Evolutionary conservation across 2,888 invertebrate species (phyloP).

Genomic region (Sinelater perroti): DNA sequence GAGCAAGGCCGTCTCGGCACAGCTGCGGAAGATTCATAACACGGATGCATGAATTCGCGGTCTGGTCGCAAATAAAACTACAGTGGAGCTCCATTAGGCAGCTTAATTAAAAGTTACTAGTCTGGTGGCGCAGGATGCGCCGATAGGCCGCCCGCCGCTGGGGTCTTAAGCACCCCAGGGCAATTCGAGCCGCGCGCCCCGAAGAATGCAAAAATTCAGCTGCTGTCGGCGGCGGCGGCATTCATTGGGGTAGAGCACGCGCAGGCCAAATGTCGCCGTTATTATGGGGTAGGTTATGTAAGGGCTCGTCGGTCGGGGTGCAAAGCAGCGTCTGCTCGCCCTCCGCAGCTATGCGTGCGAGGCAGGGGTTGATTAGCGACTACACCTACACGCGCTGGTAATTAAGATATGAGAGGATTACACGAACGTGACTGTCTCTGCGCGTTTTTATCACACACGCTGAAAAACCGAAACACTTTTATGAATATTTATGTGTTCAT

Average conservation of each 20-base stretch:
- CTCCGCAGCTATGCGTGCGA: conserved; percentile 27
- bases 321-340: conserved; percentile 33
- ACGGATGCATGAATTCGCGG: background rate
- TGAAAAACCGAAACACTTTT: conserved; percentile 17
- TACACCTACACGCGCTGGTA: conserved; percentile 37
- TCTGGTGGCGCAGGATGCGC: background rate
- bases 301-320: conserved; percentile 35
- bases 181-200: conserved; percentile 13
- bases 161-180: conserved; percentile 19
- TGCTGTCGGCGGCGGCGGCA: conserved; percentile 42
- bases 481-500: conserved; percentile 23
- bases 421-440: conserved; percentile 29
- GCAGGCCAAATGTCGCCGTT: conserved; percentile 50
- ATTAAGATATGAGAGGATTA: conserved; percentile 35
- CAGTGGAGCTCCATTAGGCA: background rate
- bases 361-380: conserved; percentile 34
- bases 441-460: conserved; percentile 18
- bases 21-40: background rate
- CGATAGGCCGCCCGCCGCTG: no score
- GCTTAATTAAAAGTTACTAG: conserved; percentile 8
- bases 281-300: conserved; percentile 49
- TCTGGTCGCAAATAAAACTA: background rate
- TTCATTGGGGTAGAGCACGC: conserved; percentile 48
- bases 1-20: background rate
- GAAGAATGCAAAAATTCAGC: conserved; percentile 43